Conservation (phyloP, 1,140 invertebrate genomes). For the Plodia interpunctella region DNA sequence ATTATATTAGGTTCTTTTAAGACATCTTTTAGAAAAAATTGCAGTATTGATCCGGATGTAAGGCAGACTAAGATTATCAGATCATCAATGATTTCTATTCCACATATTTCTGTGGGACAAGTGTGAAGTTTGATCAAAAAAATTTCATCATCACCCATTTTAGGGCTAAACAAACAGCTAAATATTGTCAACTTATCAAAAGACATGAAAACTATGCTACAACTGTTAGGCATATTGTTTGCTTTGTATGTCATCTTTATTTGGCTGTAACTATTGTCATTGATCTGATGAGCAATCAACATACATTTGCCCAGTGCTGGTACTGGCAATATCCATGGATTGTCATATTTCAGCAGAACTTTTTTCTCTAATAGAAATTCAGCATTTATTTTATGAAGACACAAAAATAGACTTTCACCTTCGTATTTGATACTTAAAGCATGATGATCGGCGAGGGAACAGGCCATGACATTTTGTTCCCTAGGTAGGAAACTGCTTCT, state of each 20-base stretch:
- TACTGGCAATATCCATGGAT: slow-evolving; percentile 14
- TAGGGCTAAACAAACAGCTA: slow-evolving; percentile 33
- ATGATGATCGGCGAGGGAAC: slow-evolving; percentile 22
- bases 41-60: slow-evolving; percentile 44
- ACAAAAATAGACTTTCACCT: slow-evolving; percentile 29
- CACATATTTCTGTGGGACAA: slow-evolving; percentile 45
- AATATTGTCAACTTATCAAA: slow-evolving; percentile 48
- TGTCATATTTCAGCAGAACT: slow-evolving; percentile 17
- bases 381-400: slow-evolving; percentile 31
- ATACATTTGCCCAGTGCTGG: slow-evolving; percentile 18
- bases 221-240: slow-evolving; percentile 19
- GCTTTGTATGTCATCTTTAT: slow-evolving; percentile 31
- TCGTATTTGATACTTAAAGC: slow-evolving; percentile 38
- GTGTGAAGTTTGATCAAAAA: slow-evolving; percentile 37
- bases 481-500: slow-evolving; percentile 36
- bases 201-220: slow-evolving; percentile 36
- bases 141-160: slow-evolving; percentile 19
- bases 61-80: slow-evolving; percentile 40
- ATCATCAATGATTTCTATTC: slow-evolving; percentile 32
- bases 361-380: slow-evolving; percentile 33
- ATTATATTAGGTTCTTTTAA: slow-evolving; percentile 25
- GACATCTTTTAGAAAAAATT: slow-evolving; percentile 24
- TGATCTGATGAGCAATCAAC: slow-evolving; percentile 22
- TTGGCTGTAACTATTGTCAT: slow-evolving; percentile 23
- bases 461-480: slow-evolving; percentile 27